Evolutionary conservation across 1,140 invertebrate genomes (phyloP).

Genomic region (Anthonomus grandis): DNA sequence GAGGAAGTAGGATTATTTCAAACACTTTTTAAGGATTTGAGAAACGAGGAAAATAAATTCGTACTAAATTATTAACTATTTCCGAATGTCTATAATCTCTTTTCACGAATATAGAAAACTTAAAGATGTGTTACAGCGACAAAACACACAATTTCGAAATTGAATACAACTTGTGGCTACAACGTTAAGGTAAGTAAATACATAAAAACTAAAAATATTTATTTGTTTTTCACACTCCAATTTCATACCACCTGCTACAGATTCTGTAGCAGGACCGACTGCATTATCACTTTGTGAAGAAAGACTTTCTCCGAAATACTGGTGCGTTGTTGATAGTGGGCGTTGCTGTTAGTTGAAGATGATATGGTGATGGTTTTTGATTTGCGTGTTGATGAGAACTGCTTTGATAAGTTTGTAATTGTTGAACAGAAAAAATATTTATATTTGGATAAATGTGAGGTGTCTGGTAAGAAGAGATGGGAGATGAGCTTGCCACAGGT

Average conservation of each 20-base stretch:
- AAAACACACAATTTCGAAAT: constrained; percentile 3
- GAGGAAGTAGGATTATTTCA: neutral
- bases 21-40: neutral
- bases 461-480: neutral
- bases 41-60: neutral
- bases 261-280: neutral
- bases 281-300: neutral
- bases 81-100: neutral
- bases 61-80: no score
- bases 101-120: neutral
- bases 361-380: no score
- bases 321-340: neutral
- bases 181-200: neutral
- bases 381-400: no score
- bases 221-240: no score
- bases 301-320: neutral
- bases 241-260: no score
- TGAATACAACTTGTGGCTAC: constrained; percentile 1
- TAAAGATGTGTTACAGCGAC: constrained; percentile 2
- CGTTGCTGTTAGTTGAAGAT: no score
- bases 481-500: neutral
- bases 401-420: no score
- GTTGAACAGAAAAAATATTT: no score
- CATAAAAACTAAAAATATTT: neutral
- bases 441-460: neutral